These are phyloP conservation scores for Dryomyza anilis DNA, from an alignment of 2,888 invertebrate species.

Conservation along the genomic window DNA sequence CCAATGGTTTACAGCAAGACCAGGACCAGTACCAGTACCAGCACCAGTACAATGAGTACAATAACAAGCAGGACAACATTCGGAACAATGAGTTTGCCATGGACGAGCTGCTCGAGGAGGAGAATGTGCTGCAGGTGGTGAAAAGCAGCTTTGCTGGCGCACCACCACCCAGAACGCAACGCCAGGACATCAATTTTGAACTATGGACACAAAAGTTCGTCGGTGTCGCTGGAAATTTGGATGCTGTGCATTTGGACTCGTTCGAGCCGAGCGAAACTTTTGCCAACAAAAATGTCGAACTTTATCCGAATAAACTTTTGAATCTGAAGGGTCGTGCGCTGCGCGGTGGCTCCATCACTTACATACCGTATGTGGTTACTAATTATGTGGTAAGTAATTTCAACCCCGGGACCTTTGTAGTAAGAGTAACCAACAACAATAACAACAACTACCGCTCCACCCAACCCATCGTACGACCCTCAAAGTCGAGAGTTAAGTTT, in stretches of 20 bases:
- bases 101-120: background rate
- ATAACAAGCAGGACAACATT: background rate
- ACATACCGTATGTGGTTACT: conserved; percentile 57
- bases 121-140: too few species aligned
- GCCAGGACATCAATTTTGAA: conserved; percentile 53
- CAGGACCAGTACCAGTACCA: background rate
- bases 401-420: background rate
- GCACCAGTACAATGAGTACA: background rate
- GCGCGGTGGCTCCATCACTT: conserved; percentile 56
- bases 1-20: conserved; percentile 20
- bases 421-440: background rate
- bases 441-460: background rate
- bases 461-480: conserved; percentile 7
- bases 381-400: conserved; percentile 57
- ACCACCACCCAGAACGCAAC: conserved; percentile 6
- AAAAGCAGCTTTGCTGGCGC: too few species aligned
- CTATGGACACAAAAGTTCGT: conserved; percentile 60
- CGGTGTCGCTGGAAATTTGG: conserved; percentile 53
- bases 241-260: conserved; percentile 53
- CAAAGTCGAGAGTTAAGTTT: conserved; percentile 50
- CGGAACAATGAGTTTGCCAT: background rate
- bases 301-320: conserved; percentile 58
- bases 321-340: conserved; percentile 52
- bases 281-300: conserved; percentile 49
- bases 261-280: conserved; percentile 53